These are phyloP conservation scores for Melanophora roralis DNA, from an alignment of 2,888 invertebrate species.

Conservation along the genomic window DNA sequence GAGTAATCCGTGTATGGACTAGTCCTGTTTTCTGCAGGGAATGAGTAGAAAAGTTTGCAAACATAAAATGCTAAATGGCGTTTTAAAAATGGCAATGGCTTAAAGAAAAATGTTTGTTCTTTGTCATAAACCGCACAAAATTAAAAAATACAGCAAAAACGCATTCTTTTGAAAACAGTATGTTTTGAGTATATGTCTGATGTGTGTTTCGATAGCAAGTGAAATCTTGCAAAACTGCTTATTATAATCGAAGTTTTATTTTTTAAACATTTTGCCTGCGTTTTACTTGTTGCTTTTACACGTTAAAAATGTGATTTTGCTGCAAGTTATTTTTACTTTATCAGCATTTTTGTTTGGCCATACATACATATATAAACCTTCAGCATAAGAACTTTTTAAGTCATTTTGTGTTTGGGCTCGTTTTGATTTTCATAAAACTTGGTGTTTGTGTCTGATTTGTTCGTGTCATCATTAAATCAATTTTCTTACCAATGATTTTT, in stretches of 20 bases:
- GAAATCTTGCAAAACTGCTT: not conserved
- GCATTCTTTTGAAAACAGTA: too few species aligned
- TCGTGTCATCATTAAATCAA: slow-evolving; percentile 36
- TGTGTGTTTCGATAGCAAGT: not conserved
- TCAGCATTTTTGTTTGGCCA: not conserved
- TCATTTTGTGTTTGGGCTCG: not conserved
- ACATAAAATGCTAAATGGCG: too few species aligned
- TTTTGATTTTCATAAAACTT: not conserved
- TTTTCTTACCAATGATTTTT: slow-evolving; percentile 65
- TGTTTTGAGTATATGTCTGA: too few species aligned
- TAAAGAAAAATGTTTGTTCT: not conserved
- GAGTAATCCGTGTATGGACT: too few species aligned
- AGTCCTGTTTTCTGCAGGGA: too few species aligned
- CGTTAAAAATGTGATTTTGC: not conserved
- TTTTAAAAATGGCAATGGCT: not conserved
- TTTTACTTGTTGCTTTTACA: not conserved
- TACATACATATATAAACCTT: too few species aligned
- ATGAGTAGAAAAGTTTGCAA: too few species aligned
- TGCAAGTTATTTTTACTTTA: not conserved
- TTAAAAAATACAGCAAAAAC: not conserved
- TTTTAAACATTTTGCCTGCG: not conserved
- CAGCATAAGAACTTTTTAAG: not conserved
- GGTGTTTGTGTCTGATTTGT: slow-evolving; percentile 11
- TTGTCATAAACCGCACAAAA: not conserved
- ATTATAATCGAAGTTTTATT: slow-evolving; percentile 4